Conservation (phyloP, 2,797 vertebrate genomes). For the Gymnothorax javanicus region DNA sequence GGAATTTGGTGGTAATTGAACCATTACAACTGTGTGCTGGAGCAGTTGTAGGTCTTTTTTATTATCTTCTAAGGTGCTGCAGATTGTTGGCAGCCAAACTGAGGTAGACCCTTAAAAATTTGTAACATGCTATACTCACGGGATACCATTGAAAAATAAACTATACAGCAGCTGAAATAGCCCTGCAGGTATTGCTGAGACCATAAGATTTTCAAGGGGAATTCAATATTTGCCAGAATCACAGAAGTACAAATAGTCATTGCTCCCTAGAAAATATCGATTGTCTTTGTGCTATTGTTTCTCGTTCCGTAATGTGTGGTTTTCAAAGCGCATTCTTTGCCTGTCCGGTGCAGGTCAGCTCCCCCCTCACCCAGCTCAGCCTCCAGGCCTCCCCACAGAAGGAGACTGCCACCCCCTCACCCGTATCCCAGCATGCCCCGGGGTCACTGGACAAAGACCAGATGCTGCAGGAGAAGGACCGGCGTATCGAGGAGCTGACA, state of each 20-base stretch:
- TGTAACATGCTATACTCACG: neutral
- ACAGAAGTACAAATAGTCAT: neutral
- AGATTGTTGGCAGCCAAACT: neutral
- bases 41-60: neutral
- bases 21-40: neutral
- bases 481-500: conserved; percentile 92
- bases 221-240: neutral
- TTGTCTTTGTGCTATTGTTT: neutral
- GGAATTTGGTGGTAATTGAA: neutral
- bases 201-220: neutral
- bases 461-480: conserved; percentile 98
- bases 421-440: neutral
- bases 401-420: conserved; percentile 58
- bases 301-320: neutral
- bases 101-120: neutral
- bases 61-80: neutral
- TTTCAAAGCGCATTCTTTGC: neutral
- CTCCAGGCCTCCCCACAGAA: conserved; percentile 76
- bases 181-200: neutral
- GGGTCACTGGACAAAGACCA: conserved; percentile 83
- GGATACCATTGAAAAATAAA: neutral
- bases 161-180: neutral
- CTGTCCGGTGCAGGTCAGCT: conserved; percentile 63
- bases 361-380: conserved; percentile 76
- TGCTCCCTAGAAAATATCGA: neutral